Base-by-base conservation (phyloP, 1,140 invertebrate species). In the Anthonomus grandis region DNA sequence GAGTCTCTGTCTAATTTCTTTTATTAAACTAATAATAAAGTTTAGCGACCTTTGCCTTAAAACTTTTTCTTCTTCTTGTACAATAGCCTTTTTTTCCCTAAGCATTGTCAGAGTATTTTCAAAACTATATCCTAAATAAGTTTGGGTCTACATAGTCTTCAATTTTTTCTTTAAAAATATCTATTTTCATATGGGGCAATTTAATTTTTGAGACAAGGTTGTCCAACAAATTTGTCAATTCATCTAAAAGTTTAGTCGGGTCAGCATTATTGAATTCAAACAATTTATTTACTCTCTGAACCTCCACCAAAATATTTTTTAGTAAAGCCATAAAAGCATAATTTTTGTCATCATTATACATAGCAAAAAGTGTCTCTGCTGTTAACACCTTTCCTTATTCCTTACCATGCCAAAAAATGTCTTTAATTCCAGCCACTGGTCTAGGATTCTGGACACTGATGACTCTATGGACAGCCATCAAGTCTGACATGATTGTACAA, bases 401-500 rank as follows among this genome's bases (percentile, higher is more conserved):
- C 56, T 13, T 21, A 23, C 17, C 15, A 48, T 46, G 10, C 38
- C 52, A 56, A 36, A 56, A 44, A 21, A 22, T 6, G 39, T 42
- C 5, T 42, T 72, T 48, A 74, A 65, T 59, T 74, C 70, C 21
- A 64, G 8, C 67, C 68, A 75, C 51, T 75, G 71, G 8, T 6
- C 3, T 4, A 18, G 18, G 4, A 42, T 42, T 42, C 39, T 42
- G 10, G 60, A 56, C 2, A 73, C 68, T 12, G 68, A 69, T 39
- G 62, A 31, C 54, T 68, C 68, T 53, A 71, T 69, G 24, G 68
- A 70, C 34, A 75, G 55, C 70, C 70, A 76, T 53, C 71, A 56
- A 5, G 73, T 77, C 17, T 69, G 23, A 36, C 66, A 70, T 10
- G 70, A 41, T 34, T 73, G 57, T 2, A 70, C 51, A 47, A 76